These are phyloP conservation scores for Pteruthius melanotis DNA, from an alignment of 2,113 vertebrate genomes.

Conservation along the genomic window DNA sequence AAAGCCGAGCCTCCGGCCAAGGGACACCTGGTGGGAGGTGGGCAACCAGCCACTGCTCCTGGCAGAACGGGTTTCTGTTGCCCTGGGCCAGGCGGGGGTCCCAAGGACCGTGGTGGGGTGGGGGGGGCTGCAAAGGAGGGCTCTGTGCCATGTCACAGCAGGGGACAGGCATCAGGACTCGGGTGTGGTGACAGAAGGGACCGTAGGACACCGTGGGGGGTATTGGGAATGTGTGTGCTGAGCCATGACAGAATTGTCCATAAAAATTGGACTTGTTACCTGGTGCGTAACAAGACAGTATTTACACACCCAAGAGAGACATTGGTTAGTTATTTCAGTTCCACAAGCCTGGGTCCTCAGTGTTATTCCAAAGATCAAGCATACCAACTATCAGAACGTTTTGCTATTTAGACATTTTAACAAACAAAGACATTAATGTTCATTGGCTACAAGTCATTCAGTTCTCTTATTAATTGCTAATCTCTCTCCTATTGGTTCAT, in stretches of 20 bases:
- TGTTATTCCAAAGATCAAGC: neutral
- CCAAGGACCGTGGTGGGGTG: fast-evolving
- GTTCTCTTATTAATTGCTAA: neutral
- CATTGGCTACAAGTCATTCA: neutral
- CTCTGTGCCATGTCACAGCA: fast-evolving
- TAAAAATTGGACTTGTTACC: neutral
- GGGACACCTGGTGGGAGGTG: neutral
- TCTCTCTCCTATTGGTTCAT: neutral
- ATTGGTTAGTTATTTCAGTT: neutral
- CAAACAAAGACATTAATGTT: neutral
- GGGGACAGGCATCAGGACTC: fast-evolving
- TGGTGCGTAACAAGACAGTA: neutral
- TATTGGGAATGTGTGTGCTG: neutral
- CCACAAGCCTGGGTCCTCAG: neutral
- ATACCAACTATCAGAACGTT: neutral
- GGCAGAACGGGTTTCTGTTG: fast-evolving
- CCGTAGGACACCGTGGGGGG: fast-evolving
- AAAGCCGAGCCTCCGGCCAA: neutral
- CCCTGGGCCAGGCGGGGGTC: fast-evolving
- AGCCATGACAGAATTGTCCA: neutral
- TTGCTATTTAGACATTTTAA: neutral
- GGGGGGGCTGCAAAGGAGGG: neutral
- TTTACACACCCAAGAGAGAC: neutral
- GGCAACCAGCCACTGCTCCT: fast-evolving
- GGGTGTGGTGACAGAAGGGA: fast-evolving